These are phyloP conservation scores for Peromyscus californicus DNA, from an alignment of 2,113 vertebrate genomes.

Conservation along the genomic window DNA sequence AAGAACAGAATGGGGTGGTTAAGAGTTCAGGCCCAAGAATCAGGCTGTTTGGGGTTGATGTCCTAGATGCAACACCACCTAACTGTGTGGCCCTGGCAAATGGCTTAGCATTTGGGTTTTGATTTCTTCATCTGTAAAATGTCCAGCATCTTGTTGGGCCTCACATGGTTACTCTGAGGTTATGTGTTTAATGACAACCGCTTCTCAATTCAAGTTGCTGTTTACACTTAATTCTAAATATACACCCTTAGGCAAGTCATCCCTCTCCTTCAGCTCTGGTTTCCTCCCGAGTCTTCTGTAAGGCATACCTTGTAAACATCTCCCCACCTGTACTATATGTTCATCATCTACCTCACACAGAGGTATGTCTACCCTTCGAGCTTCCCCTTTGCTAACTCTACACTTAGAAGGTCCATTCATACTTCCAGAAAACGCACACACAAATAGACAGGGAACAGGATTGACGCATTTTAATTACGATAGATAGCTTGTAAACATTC, in stretches of 20 bases:
- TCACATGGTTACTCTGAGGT: background rate
- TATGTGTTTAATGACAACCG: background rate
- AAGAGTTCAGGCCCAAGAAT: background rate
- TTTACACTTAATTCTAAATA: conserved; percentile 36
- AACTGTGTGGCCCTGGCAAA: background rate
- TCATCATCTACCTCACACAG: conserved; percentile 13
- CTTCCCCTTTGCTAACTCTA: background rate
- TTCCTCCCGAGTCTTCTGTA: background rate
- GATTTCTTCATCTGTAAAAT: conserved; percentile 40
- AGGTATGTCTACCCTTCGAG: background rate
- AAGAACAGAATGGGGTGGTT: background rate
- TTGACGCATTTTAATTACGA: conserved; percentile 24
- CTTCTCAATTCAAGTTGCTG: background rate
- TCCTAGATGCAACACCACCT: background rate
- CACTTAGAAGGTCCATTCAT: background rate
- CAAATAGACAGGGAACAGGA: background rate
- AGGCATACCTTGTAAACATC: background rate
- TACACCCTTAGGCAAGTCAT: background rate
- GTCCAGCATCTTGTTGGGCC: background rate
- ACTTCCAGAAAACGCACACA: conserved; percentile 31
- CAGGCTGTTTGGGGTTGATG: background rate
- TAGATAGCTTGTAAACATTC: conserved; percentile 11
- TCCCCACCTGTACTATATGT: background rate
- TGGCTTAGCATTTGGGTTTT: conserved; percentile 43
- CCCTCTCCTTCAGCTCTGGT: conserved; percentile 2